These are phyloP conservation scores for Himantopus leucocephalus DNA, from an alignment of 2,113 vertebrate species.

Conservation along the genomic window DNA sequence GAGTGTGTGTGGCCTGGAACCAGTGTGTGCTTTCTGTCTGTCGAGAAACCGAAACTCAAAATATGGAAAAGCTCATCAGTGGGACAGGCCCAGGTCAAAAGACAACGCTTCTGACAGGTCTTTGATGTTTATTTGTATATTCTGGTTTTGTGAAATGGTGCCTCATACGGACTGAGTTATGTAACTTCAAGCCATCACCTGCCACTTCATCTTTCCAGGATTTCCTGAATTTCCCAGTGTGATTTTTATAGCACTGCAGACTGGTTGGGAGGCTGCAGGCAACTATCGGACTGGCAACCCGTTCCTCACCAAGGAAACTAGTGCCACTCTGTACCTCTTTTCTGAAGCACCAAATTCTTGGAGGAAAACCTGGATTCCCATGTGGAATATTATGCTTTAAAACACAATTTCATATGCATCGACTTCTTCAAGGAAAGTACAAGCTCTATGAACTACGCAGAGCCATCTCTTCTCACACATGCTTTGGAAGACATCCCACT, in stretches of 20 bases:
- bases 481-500: neutral
- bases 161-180: neutral
- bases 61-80: neutral
- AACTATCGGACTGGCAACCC: rapidly evolving
- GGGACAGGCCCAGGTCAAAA: neutral
- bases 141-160: neutral
- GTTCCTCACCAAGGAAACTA: neutral
- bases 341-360: neutral
- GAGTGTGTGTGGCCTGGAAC: neutral
- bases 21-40: neutral
- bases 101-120: neutral
- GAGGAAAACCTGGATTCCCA: neutral
- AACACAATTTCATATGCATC: neutral
- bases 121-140: neutral
- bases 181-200: neutral
- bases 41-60: neutral
- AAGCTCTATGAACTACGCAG: neutral
- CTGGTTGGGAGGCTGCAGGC: neutral
- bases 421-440: neutral
- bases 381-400: neutral
- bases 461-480: rapidly evolving
- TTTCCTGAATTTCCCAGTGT: neutral
- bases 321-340: neutral
- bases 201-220: neutral
- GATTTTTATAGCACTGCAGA: neutral